A percentile compares a stretch with the other conserved stretches of the same genome.
phyloP scores from a whole-genome alignment of 2,113 vertebrate species.

The Callithrix jacchus region DNA sequence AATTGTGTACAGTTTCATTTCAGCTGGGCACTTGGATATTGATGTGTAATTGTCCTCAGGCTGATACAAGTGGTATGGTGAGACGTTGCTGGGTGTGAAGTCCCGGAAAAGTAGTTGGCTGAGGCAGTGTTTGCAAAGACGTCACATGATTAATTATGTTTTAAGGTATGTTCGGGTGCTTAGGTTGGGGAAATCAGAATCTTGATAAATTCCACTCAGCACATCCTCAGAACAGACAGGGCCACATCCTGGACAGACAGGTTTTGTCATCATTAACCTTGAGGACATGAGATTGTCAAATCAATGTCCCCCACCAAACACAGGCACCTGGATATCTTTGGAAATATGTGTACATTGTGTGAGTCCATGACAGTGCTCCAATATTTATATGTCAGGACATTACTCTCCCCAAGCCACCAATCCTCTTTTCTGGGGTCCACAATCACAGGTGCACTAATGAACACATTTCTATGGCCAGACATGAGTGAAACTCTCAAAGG shows the following conservation, averaged over 20 bases:
- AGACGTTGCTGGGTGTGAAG: no score
- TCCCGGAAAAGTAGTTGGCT: no score
- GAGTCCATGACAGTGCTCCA: no score
- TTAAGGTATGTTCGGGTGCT: neutral
- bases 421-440: neutral
- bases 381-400: no score
- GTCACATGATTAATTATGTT: rapidly evolving
- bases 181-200: neutral
- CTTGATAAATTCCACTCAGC: neutral
- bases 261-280: rapidly evolving
- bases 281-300: no score
- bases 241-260: no score
- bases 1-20: neutral
- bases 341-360: neutral
- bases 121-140: neutral
- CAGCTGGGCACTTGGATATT: neutral
- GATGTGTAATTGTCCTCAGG: neutral
- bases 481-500: neutral
- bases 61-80: rapidly evolving
- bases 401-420: neutral
- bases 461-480: neutral
- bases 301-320: neutral
- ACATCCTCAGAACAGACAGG: no score
- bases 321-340: neutral
- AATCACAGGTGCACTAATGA: no score